Conservation (phyloP, 2,888 invertebrate genomes). For the Scaptomyza flava region DNA sequence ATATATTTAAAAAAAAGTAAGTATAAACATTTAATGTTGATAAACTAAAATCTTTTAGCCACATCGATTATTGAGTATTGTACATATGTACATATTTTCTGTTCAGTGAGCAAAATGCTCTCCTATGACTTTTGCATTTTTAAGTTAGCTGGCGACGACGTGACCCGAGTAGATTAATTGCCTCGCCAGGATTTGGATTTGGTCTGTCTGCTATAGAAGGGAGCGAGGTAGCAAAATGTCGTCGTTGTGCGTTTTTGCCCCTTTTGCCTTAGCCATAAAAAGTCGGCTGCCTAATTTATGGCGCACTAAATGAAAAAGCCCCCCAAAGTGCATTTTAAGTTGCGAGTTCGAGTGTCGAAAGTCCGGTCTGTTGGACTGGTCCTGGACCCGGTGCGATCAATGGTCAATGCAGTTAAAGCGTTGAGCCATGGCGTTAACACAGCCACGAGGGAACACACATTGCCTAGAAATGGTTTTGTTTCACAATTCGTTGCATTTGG, state of each 20-base stretch:
- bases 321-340: slow-evolving; percentile 70
- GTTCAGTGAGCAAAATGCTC: slow-evolving; percentile 1
- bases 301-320: slow-evolving; percentile 68
- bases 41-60: neutral
- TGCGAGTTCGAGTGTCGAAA: slow-evolving; percentile 47
- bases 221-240: slow-evolving; percentile 30
- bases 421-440: slow-evolving; percentile 56
- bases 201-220: slow-evolving; percentile 6
- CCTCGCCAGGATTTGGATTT: slow-evolving; percentile 44
- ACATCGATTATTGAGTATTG: slow-evolving; percentile 2
- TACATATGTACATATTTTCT: neutral
- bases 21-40: neutral
- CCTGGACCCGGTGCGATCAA: slow-evolving; percentile 11
- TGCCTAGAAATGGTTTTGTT: slow-evolving; percentile 33
- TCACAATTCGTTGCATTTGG: slow-evolving; percentile 56
- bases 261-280: slow-evolving; percentile 40
- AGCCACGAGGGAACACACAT: slow-evolving; percentile 20
- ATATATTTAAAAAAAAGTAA: neutral
- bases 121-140: slow-evolving; percentile 48
- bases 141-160: slow-evolving; percentile 47
- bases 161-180: slow-evolving; percentile 59
- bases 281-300: slow-evolving; percentile 64
- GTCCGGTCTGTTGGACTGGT: slow-evolving; percentile 7
- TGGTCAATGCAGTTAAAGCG: slow-evolving; percentile 46
- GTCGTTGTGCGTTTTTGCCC: slow-evolving; percentile 26